Evolutionary conservation across 2,113 vertebrate species (phyloP), one percentile per base, ranked within the genome.

Genomic region (Morone saxatilis): DNA sequence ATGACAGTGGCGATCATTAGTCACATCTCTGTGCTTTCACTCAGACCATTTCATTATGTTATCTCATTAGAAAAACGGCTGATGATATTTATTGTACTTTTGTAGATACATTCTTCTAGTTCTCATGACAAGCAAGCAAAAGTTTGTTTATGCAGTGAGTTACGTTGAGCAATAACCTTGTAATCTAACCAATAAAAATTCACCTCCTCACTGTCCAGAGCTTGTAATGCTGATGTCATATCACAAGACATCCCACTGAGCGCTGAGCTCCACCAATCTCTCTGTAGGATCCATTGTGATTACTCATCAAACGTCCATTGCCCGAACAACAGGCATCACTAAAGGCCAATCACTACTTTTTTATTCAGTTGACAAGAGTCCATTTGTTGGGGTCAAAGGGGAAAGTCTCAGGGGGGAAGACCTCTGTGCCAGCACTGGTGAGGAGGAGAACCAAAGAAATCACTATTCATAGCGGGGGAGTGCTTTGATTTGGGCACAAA

Each of bases 361-460:
- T 89, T 81, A 93, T 91, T 88, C 79, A 87, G 67, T 72, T 81
- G 90, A 92, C 92, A 93, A 88, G 89, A 93, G 91, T 94, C 89
- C 87, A 92, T 95, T 94, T 89, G 85, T 92, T 87, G 86, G 88
- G 94, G 95, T 96, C 94, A 95, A 94, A 94, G 89, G 92, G 90
- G 89, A 89, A 94, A 85, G 86, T 92, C 88, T 92, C 81, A 66
- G 73, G 87, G 92, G 91, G 86, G 81, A 81, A 77, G 89, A 94
- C 90, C 91, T 91, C 86, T 77, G 62, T 67, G 68, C 51, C 69
- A 50, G 91, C 83, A 91, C 80, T 89, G 68, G 79, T 69, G 86
- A 88, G 81, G 78, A 86, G 69, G 78, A 91, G 67, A 69, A 76
- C 67, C 80, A 81, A 57, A 76, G 57, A 86, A 88, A 90, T 86